A percentile compares a stretch with the other conserved stretches of the same genome.
Evolutionary conservation across 2,113 vertebrate species (phyloP).

Genomic region (Poecile atricapillus): DNA sequence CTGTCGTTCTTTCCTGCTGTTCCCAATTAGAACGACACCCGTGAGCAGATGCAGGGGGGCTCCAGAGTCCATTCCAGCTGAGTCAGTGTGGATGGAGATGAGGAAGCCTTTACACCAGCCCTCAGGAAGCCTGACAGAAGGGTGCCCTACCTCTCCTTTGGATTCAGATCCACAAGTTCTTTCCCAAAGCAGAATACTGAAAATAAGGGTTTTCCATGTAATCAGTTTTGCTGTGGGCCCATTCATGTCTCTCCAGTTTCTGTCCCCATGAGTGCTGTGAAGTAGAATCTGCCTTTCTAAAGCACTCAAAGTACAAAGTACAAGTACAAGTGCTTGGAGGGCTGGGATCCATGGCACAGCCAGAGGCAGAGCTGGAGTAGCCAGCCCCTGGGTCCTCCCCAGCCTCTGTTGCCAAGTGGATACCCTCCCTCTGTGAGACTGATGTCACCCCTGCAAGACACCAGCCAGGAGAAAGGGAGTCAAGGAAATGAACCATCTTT

Average conservation of each 20-base stretch:
- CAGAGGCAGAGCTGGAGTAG: not conserved
- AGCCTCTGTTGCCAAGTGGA: not conserved
- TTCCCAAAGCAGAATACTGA: not conserved
- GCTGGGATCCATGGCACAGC: not conserved
- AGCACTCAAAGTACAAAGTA: not conserved
- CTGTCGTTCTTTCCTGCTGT: too few relatives aligned
- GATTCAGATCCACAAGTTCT: accelerated
- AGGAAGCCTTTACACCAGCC: not conserved
- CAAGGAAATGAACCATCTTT: not conserved
- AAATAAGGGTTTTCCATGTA: not conserved
- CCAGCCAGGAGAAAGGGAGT: not conserved
- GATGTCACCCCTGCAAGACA: not conserved
- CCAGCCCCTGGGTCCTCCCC: not conserved
- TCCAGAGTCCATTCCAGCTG: not conserved
- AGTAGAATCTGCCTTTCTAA: not conserved
- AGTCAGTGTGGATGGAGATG: not conserved
- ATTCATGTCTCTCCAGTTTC: not conserved
- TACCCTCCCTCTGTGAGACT: not conserved
- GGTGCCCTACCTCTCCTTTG: not conserved
- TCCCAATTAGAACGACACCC: too few relatives aligned
- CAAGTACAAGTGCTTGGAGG: accelerated
- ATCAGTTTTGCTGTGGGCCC: not conserved
- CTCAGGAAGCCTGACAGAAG: not conserved
- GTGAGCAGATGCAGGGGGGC: not conserved
- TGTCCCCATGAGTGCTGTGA: not conserved